Conservation (phyloP, 2,113 vertebrate genomes). For the Thunnus thynnus region DNA sequence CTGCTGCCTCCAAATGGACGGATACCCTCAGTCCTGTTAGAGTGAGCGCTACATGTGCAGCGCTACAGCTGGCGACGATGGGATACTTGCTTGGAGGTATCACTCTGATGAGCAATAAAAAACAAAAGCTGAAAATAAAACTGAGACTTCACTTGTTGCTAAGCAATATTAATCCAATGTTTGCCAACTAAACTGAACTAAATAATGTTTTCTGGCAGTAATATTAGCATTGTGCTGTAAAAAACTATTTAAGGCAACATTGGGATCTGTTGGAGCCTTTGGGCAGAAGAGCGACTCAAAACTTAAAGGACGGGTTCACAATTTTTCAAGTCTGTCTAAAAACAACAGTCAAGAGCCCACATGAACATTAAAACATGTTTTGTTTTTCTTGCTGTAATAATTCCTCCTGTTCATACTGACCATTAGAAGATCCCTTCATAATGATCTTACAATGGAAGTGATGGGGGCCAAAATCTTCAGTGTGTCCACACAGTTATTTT, state of each 20-base stretch:
- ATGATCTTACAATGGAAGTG: no score
- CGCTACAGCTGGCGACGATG: not conserved
- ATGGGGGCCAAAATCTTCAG: no score
- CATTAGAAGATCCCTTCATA: no score
- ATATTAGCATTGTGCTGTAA: not conserved
- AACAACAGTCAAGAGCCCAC: no score
- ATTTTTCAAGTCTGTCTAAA: not conserved
- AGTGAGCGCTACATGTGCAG: not conserved
- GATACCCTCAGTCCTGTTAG: not conserved
- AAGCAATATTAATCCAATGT: constrained; percentile 10
- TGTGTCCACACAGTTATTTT: no score
- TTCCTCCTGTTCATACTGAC: no score
- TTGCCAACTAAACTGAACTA: not conserved
- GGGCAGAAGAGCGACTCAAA: not conserved
- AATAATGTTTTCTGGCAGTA: not conserved
- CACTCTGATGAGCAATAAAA: not conserved
- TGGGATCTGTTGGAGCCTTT: not conserved
- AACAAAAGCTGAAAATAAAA: not conserved
- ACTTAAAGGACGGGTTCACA: no score
- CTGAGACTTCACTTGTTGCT: constrained; percentile 47
- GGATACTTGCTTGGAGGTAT: not conserved
- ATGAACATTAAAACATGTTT: no score
- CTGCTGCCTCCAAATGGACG: not conserved
- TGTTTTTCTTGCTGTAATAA: no score
- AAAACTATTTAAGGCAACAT: not conserved